Conservation (phyloP, 2,888 invertebrate genomes). For the Dichetophora obliterata region DNA sequence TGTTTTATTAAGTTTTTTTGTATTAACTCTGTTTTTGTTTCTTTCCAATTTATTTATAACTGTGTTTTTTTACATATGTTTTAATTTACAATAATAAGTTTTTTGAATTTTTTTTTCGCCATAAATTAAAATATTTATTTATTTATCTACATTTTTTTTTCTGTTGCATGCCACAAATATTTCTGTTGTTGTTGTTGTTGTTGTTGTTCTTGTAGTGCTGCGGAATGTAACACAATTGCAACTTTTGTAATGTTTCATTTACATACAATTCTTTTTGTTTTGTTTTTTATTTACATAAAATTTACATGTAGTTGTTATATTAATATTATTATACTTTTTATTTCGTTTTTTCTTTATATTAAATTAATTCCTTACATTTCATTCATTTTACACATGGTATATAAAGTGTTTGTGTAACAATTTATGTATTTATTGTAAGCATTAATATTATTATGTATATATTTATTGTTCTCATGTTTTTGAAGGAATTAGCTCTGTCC, state of each 20-base stretch:
- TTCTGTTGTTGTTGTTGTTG: constrained; percentile 30
- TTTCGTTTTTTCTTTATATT: constrained; percentile 1
- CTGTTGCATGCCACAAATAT: constrained; percentile 27
- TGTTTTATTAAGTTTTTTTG: constrained; percentile 12
- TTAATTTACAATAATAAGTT: background rate
- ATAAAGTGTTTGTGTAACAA: background rate
- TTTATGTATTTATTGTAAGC: constrained; percentile 19
- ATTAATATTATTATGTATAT: constrained; percentile 23
- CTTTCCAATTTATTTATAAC: constrained; percentile 14
- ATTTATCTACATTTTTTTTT: constrained; percentile 27
- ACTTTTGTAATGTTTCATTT: background rate
- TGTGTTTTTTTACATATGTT: constrained; percentile 14
- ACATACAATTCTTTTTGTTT: constrained; percentile 8
- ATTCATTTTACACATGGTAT: background rate
- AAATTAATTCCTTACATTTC: background rate
- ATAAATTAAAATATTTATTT: constrained; percentile 17
- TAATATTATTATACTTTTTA: background rate
- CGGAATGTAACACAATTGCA: background rate
- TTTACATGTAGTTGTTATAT: constrained; percentile 44
- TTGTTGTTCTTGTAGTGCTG: constrained; percentile 26
- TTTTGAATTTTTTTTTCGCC: constrained; percentile 1
- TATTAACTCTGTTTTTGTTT: constrained; percentile 10
- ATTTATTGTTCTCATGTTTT: constrained; percentile 32
- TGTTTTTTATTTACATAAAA: constrained; percentile 31
- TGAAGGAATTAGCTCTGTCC: constrained; percentile 20